Conservation (phyloP, 2,113 vertebrate species). For the Telmatochromis bifrenatus region DNA sequence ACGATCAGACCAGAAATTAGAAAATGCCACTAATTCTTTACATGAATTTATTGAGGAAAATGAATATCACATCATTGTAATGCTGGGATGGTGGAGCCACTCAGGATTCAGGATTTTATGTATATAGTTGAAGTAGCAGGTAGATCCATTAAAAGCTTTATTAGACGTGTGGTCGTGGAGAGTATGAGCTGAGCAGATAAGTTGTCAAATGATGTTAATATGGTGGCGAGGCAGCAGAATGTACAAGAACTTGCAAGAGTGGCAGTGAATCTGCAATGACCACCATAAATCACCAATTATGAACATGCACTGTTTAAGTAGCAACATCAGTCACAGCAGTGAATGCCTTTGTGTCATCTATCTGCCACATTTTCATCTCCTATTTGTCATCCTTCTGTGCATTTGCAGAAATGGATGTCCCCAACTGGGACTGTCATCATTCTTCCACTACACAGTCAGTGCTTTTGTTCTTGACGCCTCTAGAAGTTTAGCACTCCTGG, state of each 20-base stretch:
- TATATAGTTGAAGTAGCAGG: not conserved
- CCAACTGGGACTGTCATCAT: conserved; percentile 32
- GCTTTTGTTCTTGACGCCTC: conserved; percentile 17
- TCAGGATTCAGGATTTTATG: conserved; percentile 10
- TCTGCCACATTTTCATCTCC: conserved; percentile 59
- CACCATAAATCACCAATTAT: conserved; percentile 74
- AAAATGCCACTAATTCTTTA: no score
- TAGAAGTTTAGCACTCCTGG: conserved; percentile 17
- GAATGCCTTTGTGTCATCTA: conserved; percentile 53
- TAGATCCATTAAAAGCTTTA: conserved; percentile 28
- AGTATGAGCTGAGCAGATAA: conserved; percentile 18
- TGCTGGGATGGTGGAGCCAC: not conserved
- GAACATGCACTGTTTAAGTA: conserved; percentile 61
- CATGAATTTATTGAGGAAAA: no score
- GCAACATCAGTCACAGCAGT: conserved; percentile 65
- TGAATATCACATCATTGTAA: not conserved
- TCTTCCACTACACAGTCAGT: conserved; percentile 34
- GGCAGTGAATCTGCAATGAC: conserved; percentile 54
- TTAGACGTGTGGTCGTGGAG: conserved; percentile 28
- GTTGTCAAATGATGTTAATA: conserved; percentile 29
- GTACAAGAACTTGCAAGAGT: conserved; percentile 18
- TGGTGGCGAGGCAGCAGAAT: conserved; percentile 1
- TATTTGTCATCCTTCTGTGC: conserved; percentile 61
- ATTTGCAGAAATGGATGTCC: conserved; percentile 64
- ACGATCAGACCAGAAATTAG: no score